Evolutionary conservation across 2,797 vertebrate species (phyloP), one percentile per base, ranked within the genome.

Genomic region (Myripristis murdjan): DNA sequence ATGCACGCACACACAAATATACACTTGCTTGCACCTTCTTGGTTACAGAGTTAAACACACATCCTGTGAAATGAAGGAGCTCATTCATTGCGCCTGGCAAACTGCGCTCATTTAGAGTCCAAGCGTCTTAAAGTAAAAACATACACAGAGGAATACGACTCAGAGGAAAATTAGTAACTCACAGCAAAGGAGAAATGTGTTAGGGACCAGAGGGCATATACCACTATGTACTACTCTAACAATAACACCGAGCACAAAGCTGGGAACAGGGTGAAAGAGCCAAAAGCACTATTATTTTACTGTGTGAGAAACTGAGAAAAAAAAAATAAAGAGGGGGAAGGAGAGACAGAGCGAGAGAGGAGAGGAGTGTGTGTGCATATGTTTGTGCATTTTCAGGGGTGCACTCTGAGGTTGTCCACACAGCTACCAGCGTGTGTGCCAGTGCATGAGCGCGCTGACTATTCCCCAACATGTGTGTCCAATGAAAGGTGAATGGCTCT

Each of bases 401-500:
- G 84, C 81, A 77, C 81, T 83, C 78, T 79, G 68, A 80, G 82
- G 86, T 75, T 83, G 86, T 89, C 70, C 64, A 84, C 79, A 72
- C 80, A 72, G 64, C 74, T 64, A 88, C 86, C 86, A 85, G 77
- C 26, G 57, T 77, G 64, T 85, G 82, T 93, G 91, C 92, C 93
- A 93, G 83, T 68, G 76, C 72, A 85, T 80, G 78, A 87, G 77
- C 37, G 5, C 83, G 74, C 70, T 65, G 83, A 84, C 84, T 77
- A 64, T 83, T 89, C 84, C 86, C 89, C 83, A 70, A 94, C 93
- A 94, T 93, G 90, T 94, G 93, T 90, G 91, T 93, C 92, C 88
- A 93, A 94, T 95, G 89, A 94, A 91, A 95, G 91, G 91, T 93
- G 92, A 94, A 93, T 92, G 77, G 87, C 85, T 89, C 91, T 95